Conservation (phyloP, 1,140 invertebrate species). For the Orchesella cincta region DNA sequence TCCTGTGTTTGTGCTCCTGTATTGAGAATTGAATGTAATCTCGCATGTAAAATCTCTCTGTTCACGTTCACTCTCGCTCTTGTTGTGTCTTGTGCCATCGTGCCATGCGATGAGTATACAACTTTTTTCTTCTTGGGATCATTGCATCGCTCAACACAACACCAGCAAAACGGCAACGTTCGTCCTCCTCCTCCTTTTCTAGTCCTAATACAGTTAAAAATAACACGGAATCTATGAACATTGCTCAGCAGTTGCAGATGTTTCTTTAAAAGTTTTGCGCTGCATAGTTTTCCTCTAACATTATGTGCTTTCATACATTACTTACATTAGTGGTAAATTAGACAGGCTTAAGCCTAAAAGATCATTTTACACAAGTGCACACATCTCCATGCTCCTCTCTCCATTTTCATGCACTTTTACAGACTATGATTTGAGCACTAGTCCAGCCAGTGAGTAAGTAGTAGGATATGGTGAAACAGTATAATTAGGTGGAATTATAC, state of each 20-base stretch:
- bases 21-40: not conserved
- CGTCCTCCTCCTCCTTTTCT: slow-evolving; percentile 27
- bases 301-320: not conserved
- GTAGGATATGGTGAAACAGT: too few species aligned
- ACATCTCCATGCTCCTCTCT: too few species aligned
- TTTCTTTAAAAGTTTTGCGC: not conserved
- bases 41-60: not conserved
- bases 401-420: too few species aligned
- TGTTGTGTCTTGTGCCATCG: not conserved
- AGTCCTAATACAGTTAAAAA: slow-evolving; percentile 49
- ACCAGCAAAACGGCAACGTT: not conserved
- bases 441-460: too few species aligned
- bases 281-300: slow-evolving; percentile 3
- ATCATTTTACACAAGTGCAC: too few species aligned
- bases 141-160: slow-evolving; percentile 18
- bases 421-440: too few species aligned
- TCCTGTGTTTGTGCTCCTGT: not conserved
- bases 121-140: slow-evolving; percentile 2
- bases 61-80: not conserved
- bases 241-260: slow-evolving; percentile 5
- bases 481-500: too few species aligned
- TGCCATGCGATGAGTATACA: not conserved
- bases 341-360: too few species aligned
- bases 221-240: slow-evolving; percentile 39
- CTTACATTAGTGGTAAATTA: too few species aligned